Evolutionary conservation across 1,140 invertebrate species (phyloP), one percentile per base, ranked within the genome.

Genomic region (Chironomus tepperi): DNA sequence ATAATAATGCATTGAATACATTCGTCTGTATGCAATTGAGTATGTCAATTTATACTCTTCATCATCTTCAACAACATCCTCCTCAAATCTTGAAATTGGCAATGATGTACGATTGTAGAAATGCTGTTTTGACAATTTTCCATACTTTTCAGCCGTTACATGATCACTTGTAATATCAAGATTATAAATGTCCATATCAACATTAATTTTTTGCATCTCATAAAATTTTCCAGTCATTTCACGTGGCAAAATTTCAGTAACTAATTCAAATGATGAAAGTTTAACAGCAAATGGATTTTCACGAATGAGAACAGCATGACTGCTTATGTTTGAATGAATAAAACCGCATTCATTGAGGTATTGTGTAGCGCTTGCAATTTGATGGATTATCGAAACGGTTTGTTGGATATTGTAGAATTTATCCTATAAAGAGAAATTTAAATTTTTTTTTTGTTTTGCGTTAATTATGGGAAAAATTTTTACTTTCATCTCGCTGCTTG

Each of bases 271-370:
- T 16, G 74, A 74, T 47, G 75, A 65, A 18, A 76, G 34, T 74
- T 76, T 76, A 12, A 70, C 74, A 7, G 15, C 16, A 16, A 19
- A 42, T 12, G 70, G 15, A 12, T 73, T 7, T 7, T 74, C n/a
- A 19, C 75, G 47, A 42, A 76, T 43, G 1, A 76, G 42, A 42
- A 76, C 64, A 21, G 16, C 43, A n/a, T 74, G 70, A 34, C 42
- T 73, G 8, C 42, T 73, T 12, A 76, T 75, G n/a, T 76, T 76
- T 24, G 75, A 74, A 72, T 76, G 75, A 42, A 73, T 65, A 18
- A 57, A 67, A 64, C 74, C 75, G 73, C 24, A 67, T 16, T 74
- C 74, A 34, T 76, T 74, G 7, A 76, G 18, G 73, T 76, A 76
- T 7, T 19, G 9, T 9, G 57, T 24, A 42, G 75, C 75, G 7